phyloP scores from a whole-genome alignment of 2,888 invertebrate genomes.

The Eulithis prunata region DNA sequence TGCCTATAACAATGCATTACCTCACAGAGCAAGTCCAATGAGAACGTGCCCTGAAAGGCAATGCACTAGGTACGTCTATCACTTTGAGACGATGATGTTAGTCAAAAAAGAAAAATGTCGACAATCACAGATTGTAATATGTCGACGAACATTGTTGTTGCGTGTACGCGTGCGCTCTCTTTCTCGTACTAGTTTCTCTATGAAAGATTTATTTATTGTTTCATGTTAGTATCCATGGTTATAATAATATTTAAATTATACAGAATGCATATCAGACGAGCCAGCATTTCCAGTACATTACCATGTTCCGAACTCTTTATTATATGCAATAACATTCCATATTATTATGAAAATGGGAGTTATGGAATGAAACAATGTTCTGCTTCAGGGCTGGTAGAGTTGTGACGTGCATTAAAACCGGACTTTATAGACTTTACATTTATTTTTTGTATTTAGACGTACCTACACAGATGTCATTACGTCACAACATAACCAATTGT shows the following conservation, averaged over 20 bases:
- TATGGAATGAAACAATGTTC: conserved; percentile 21
- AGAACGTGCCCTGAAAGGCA: too few relatives aligned
- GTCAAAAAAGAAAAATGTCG: too few relatives aligned
- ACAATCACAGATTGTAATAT: too few relatives aligned
- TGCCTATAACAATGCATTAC: too few relatives aligned
- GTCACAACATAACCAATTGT: too few relatives aligned
- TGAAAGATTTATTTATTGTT: background rate
- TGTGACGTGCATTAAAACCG: too few relatives aligned
- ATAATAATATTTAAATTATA: conserved; percentile 1
- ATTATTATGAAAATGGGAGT: conserved; percentile 22
- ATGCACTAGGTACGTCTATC: too few relatives aligned
- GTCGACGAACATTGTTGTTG: background rate
- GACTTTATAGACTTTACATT: too few relatives aligned
- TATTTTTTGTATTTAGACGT: too few relatives aligned
- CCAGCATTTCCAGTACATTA: conserved; percentile 12
- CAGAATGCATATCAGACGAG: conserved; percentile 11
- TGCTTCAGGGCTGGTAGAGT: conserved; percentile 1
- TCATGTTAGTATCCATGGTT: background rate
- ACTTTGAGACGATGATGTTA: too few relatives aligned
- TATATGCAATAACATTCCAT: conserved; percentile 19
- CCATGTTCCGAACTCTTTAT: conserved; percentile 16
- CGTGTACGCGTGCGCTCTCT: background rate
- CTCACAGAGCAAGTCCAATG: too few relatives aligned
- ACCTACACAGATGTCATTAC: too few relatives aligned
- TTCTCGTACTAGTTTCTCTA: background rate